Percentiles rank a stretch among this genome's conserved stretches.
Evolutionary conservation across 1,140 invertebrate species (phyloP).

Genomic region (Zaprionus taronus): DNA sequence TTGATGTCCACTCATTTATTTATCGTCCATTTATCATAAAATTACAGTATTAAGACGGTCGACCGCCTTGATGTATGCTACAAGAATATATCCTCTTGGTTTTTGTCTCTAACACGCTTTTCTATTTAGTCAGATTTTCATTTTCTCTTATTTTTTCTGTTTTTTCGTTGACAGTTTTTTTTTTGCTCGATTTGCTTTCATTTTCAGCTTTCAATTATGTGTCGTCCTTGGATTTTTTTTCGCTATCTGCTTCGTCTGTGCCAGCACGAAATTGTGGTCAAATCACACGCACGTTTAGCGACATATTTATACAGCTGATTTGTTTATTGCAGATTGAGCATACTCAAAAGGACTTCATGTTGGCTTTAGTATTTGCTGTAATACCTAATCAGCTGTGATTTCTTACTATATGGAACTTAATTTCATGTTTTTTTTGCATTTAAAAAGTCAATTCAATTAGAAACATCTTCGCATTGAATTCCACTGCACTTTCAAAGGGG

Average conservation of each 20-base stretch:
- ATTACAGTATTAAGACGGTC: constrained; percentile 57
- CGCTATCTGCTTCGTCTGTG: constrained; percentile 13
- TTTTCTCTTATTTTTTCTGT: constrained; percentile 30
- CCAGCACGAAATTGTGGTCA: constrained; percentile 57
- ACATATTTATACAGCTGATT: constrained; percentile 45
- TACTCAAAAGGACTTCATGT: too few relatives aligned
- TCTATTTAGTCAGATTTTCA: constrained; percentile 41
- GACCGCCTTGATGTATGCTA: neutral
- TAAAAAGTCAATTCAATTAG: neutral
- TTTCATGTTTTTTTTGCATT: neutral
- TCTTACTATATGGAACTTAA: neutral
- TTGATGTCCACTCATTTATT: constrained; percentile 47
- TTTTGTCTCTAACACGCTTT: neutral
- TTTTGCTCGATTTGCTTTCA: constrained; percentile 2
- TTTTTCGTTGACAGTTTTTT: constrained; percentile 46
- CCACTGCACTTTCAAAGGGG: neutral
- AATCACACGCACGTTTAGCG: constrained; percentile 61
- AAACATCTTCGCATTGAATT: neutral
- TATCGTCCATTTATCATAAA: constrained; percentile 66
- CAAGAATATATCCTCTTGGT: neutral
- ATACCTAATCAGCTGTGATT: neutral
- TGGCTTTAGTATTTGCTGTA: too few relatives aligned
- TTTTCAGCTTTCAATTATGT: constrained; percentile 60
- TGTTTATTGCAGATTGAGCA: constrained; percentile 6
- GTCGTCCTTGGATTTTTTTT: constrained; percentile 12